phyloP scores from a whole-genome alignment of 2,113 vertebrate genomes.

The Dipodomys ordii region DNA sequence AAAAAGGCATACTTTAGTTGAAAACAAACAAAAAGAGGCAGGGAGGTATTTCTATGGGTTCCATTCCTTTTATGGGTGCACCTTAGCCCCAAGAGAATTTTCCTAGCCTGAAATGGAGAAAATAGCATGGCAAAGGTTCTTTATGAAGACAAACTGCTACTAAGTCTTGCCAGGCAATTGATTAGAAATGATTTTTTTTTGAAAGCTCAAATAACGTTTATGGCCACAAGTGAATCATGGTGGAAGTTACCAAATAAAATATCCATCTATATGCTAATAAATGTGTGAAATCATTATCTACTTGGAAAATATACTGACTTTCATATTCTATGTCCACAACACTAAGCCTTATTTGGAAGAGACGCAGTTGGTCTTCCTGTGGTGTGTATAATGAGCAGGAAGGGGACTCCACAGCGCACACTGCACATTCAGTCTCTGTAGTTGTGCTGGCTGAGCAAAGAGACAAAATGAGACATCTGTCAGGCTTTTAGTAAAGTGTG shows the following conservation, averaged over 20 bases:
- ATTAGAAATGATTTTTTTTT: slow-evolving; percentile 49
- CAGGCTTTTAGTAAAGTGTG: slow-evolving; percentile 65
- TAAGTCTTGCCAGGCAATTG: slow-evolving; percentile 18
- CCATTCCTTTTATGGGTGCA: slow-evolving; percentile 1
- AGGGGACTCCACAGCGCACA: slow-evolving; percentile 52
- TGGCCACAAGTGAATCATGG: slow-evolving; percentile 29
- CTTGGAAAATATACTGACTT: slow-evolving; percentile 4
- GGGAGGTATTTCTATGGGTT: background rate
- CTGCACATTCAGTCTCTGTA: slow-evolving; percentile 45
- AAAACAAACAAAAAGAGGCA: slow-evolving; percentile 17
- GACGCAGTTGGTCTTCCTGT: background rate
- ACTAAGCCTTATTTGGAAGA: slow-evolving; percentile 4
- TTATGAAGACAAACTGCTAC: slow-evolving; percentile 42
- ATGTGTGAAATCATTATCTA: background rate
- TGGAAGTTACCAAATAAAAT: slow-evolving; percentile 27
- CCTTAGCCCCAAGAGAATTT: slow-evolving; percentile 38
- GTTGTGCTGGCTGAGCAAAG: slow-evolving; percentile 60
- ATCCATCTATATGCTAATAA: background rate
- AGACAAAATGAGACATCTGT: slow-evolving; percentile 67
- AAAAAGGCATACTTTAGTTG: background rate
- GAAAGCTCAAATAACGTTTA: background rate
- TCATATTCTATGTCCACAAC: background rate
- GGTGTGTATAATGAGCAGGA: slow-evolving; percentile 53
- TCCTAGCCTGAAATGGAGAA: slow-evolving; percentile 52
- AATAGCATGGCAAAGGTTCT: slow-evolving; percentile 24